Evolutionary conservation across 2,888 invertebrate species (phyloP).

Genomic region (Metacarcinus magister): DNA sequence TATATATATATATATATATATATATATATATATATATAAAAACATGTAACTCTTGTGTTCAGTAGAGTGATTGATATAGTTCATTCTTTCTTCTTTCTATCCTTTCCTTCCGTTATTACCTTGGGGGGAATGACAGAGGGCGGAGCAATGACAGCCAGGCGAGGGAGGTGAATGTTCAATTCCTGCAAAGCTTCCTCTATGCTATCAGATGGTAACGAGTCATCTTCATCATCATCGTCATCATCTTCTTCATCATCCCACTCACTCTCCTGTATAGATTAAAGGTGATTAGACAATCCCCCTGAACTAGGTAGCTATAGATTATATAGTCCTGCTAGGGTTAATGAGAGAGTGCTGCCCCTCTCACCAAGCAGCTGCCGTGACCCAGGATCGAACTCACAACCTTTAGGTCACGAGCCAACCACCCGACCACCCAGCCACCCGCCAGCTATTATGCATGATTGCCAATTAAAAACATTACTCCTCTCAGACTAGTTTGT

Average conservation of each 20-base stretch:
- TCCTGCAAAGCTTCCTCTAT: constrained; percentile 49
- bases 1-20: not conserved
- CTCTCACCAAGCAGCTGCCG: no score
- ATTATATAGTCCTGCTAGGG: no score
- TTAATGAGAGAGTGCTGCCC: no score
- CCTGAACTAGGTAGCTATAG: not conserved
- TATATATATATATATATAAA: not conserved
- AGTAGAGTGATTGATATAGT: not conserved
- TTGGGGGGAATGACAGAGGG: constrained; percentile 46
- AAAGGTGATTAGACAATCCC: not conserved
- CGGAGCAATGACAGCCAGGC: constrained; percentile 42
- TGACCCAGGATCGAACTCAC: no score
- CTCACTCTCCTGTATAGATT: not conserved
- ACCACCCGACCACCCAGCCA: no score
- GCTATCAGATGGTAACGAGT: not conserved
- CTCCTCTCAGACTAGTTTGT: no score
- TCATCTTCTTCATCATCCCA: not conserved
- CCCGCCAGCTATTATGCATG: no score
- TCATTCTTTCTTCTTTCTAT: no score
- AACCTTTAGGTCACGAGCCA: no score
- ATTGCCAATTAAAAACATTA: no score
- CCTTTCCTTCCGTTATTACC: not conserved
- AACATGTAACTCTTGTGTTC: not conserved
- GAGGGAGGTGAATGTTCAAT: constrained; percentile 7
- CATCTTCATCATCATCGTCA: not conserved